Conservation (phyloP, 2,113 vertebrate species). For the Podilymbus podiceps region DNA sequence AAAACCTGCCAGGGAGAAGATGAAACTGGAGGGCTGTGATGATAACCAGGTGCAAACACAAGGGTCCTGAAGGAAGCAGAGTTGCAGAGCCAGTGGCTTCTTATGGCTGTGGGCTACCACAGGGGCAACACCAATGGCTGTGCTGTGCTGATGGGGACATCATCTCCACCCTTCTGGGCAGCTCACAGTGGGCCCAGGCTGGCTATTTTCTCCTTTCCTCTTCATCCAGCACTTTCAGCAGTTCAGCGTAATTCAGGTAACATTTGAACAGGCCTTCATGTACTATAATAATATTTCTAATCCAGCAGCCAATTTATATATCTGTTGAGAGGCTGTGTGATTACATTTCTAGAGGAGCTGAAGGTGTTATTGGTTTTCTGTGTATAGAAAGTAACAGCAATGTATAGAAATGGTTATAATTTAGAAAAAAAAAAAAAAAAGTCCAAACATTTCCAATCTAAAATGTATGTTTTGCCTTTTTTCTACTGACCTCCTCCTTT, state of each 20-base stretch:
- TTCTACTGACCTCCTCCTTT: accelerated
- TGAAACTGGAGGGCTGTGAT: accelerated
- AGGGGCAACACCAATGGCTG: accelerated
- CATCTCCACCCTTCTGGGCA: neutral
- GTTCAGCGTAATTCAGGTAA: neutral
- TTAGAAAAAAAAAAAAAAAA: neutral
- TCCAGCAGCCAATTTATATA: neutral
- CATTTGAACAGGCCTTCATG: neutral
- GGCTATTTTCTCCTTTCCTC: neutral
- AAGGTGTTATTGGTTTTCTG: neutral
- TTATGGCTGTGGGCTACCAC: neutral
- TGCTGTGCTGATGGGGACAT: neutral
- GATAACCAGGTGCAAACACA: neutral
- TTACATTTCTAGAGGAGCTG: neutral
- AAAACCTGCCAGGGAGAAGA: neutral
- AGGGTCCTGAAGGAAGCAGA: neutral
- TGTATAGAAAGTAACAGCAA: neutral
- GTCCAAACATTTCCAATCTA: neutral
- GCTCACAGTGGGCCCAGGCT: accelerated
- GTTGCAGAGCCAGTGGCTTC: neutral
- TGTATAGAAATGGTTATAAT: neutral
- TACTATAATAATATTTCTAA: neutral
- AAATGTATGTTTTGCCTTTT: neutral
- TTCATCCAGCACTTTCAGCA: neutral
- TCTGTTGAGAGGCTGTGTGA: neutral